phyloP scores from a whole-genome alignment of 2,113 vertebrate genomes.

The Silurus meridionalis region DNA sequence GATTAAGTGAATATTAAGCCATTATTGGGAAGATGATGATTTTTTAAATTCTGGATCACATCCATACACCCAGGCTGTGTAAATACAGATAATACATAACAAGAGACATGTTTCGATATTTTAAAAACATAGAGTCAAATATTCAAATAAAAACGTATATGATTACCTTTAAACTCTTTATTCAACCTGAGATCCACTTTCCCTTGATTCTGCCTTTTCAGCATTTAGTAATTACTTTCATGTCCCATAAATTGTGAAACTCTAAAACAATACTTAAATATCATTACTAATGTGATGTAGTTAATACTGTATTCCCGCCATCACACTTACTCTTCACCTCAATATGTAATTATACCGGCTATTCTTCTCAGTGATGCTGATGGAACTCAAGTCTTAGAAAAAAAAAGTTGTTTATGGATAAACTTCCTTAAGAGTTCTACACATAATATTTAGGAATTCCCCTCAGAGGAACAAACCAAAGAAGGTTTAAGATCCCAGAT shows the following conservation, averaged over 20 bases:
- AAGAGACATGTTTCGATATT: conserved; percentile 31
- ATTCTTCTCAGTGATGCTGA: background rate
- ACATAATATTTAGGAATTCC: background rate
- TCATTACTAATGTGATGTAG: background rate
- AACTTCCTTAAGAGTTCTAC: background rate
- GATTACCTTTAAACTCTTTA: background rate
- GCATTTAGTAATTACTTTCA: conserved; percentile 43
- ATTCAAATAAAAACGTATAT: conserved; percentile 25
- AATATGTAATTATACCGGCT: background rate
- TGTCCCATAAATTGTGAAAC: conserved; percentile 12
- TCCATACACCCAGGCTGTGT: background rate
- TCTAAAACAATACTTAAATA: conserved; percentile 11
- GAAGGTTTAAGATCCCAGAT: background rate
- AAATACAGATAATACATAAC: background rate
- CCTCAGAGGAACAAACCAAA: background rate
- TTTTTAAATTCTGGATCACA: background rate
- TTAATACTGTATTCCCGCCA: background rate
- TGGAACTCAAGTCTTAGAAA: background rate
- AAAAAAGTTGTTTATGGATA: background rate
- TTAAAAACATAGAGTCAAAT: conserved; percentile 9
- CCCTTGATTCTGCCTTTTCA: background rate
- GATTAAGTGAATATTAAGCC: conserved; percentile 35
- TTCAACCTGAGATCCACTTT: background rate
- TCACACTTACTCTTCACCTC: background rate
- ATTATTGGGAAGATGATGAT: background rate